Base-by-base conservation (phyloP, 1,140 invertebrate genomes). In the Zaprionus taronus region DNA sequence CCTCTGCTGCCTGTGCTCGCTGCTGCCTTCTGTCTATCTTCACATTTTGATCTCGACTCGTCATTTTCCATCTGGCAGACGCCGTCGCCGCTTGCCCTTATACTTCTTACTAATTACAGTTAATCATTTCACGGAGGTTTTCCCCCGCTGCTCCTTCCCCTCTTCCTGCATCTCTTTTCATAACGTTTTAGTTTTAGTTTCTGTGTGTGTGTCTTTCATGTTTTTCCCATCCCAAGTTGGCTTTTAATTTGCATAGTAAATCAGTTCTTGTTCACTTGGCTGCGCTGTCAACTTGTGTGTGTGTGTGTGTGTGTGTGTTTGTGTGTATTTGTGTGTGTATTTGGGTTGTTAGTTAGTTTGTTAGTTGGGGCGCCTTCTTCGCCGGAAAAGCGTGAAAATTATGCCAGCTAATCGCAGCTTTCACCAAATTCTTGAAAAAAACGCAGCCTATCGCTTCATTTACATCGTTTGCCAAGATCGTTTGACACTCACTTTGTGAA, bases 201-300 rank as follows among this genome's bases (percentile, higher is more conserved):
- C 20, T 72, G 31, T 47, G 41, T 22, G 41, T 22, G 14, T 36
- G 9, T n/a, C 44, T 63, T 26, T 47, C 15, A 26, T 62, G 31
- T 71, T 24, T 55, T 31, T 66, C 14, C 11, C 49, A 44, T 58
- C 55, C 58, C 67, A 61, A 60, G 63, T 73, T 68, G 69, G 55
- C 77, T 84, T 89, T 86, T 89, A 84, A 90, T 89, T 89, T 89
- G 81, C 83, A 82, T 89, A 90, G 84, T 89, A 85, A 89, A 89
- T 89, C 85, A 91, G 85, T 90, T 89, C 81, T 83, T 81, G 56
- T 83, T 67, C 41, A 49, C 31, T 56, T 58, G 51, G 17, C 34
- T 17, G 51, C 17, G 66, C 24, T 5, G 53, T 34, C 24, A 17
- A 58, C 51, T 51, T 55, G 49, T 34, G 62, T 38, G 20, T 38